Conservation (phyloP, 1,140 invertebrate genomes). For the Hylyphantes graminicola region DNA sequence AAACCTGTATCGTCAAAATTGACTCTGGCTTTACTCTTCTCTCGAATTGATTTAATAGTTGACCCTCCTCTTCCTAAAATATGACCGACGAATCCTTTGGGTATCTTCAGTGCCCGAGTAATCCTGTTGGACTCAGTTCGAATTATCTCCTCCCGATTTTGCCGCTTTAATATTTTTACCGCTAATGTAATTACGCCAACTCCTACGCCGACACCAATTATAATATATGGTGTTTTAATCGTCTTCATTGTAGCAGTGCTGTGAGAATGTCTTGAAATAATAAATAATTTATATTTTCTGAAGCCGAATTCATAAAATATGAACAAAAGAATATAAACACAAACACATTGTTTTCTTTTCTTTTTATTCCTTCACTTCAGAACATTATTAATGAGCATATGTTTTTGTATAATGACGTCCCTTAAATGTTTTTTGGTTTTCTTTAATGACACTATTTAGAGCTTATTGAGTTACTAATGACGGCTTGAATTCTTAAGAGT, state of each 20-base stretch:
- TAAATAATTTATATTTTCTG: too few species aligned
- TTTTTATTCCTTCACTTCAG: too few species aligned
- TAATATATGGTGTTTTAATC: slow-evolving; percentile 18
- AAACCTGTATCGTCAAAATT: slow-evolving; percentile 71
- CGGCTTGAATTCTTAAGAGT: too few species aligned
- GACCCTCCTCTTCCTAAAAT: slow-evolving; percentile 76
- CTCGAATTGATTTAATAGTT: slow-evolving; percentile 78
- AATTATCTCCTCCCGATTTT: slow-evolving; percentile 6
- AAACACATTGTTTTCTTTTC: too few species aligned
- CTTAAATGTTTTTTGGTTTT: too few species aligned
- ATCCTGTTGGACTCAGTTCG: background rate
- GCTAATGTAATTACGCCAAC: slow-evolving; percentile 28
- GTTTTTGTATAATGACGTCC: too few species aligned
- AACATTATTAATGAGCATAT: background rate
- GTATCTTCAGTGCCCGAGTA: slow-evolving; percentile 67
- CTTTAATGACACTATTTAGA: too few species aligned
- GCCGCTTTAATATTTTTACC: background rate
- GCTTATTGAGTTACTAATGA: too few species aligned
- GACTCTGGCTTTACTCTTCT: slow-evolving; percentile 77
- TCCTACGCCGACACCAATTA: slow-evolving; percentile 31
- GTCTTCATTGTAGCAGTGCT: background rate
- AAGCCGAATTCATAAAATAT: too few species aligned
- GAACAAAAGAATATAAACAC: too few species aligned
- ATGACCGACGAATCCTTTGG: slow-evolving; percentile 68
- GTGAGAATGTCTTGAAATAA: too few species aligned